Conservation (phyloP, 2,797 vertebrate species). For the Jordanella pulchra region DNA sequence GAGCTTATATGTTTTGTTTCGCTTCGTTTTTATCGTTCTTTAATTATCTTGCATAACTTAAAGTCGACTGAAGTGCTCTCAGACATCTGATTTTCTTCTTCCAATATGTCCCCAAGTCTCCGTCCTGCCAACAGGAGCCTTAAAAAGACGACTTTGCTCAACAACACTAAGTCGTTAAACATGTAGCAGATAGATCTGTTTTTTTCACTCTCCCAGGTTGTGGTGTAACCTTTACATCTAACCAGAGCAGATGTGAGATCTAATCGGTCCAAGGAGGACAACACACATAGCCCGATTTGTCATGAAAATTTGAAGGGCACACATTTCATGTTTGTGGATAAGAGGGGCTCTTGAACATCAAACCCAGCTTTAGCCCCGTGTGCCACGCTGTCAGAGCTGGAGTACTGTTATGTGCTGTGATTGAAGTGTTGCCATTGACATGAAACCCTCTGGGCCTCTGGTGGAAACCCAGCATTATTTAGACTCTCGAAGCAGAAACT, state of each 20-base stretch:
- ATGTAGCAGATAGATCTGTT: slow-evolving; percentile 16
- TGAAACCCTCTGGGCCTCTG: neutral
- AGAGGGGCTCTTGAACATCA: slow-evolving; percentile 17
- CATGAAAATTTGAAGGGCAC: slow-evolving; percentile 14
- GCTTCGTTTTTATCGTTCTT: neutral
- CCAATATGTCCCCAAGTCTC: neutral
- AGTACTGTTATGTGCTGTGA: slow-evolving; percentile 6
- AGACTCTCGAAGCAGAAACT: slow-evolving; percentile 1
- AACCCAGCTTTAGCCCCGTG: neutral
- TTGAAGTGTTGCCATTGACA: slow-evolving; percentile 6
- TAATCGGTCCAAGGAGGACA: slow-evolving; percentile 4
- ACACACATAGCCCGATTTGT: slow-evolving; percentile 7
- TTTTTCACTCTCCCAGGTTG: slow-evolving; percentile 8
- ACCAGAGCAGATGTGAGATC: slow-evolving; percentile 13
- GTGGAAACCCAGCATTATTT: slow-evolving; percentile 7
- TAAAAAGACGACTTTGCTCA: neutral
- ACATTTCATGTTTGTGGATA: neutral
- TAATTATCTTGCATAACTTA: neutral
- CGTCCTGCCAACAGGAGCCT: slow-evolving; percentile 3
- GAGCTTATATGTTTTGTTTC: too few relatives aligned
- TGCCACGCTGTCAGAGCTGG: neutral
- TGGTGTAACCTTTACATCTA: slow-evolving; percentile 12
- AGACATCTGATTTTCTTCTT: slow-evolving; percentile 8
- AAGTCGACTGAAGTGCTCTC: slow-evolving; percentile 10
- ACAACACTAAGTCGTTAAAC: slow-evolving; percentile 12